Evolutionary conservation across 1,140 invertebrate species (phyloP).

Genomic region (Drosophila sp.): DNA sequence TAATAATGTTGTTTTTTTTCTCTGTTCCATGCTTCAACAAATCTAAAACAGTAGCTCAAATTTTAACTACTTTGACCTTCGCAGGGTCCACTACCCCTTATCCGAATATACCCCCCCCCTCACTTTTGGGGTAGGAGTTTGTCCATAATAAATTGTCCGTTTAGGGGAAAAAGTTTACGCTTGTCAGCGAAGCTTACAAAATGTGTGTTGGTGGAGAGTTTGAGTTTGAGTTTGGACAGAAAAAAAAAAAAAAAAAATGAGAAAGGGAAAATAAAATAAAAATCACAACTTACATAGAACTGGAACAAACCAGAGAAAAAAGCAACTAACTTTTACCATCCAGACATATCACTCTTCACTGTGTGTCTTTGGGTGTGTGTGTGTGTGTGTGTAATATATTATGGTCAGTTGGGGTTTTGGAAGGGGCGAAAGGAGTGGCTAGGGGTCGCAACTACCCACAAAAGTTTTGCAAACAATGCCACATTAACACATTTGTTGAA

Average conservation of each 20-base stretch:
- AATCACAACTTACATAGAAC: constrained; percentile 47
- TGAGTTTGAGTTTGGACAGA: constrained; percentile 50
- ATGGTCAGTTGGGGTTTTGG: constrained; percentile 61
- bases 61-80: constrained; percentile 77
- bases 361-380: constrained; percentile 26
- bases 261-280: constrained; percentile 3
- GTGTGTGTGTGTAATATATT: constrained; percentile 71
- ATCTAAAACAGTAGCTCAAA: constrained; percentile 61
- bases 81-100: neutral
- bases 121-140: neutral
- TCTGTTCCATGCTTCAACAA: constrained; percentile 49
- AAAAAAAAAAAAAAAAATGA: constrained; percentile 27
- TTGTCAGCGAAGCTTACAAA: constrained; percentile 71
- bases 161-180: constrained; percentile 64
- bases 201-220: constrained; percentile 46
- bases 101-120: neutral
- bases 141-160: constrained; percentile 69
- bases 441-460: constrained; percentile 27
- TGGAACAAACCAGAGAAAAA: constrained; percentile 46
- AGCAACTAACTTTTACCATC: constrained; percentile 49
- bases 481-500: constrained; percentile 82
- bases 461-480: constrained; percentile 78
- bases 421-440: neutral
- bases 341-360: constrained; percentile 69
- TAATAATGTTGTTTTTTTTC: constrained; percentile 45